Evolutionary conservation across 2,888 invertebrate genomes (phyloP), one percentile per base, ranked within the genome.

Genomic region (Drosophila pegasa): DNA sequence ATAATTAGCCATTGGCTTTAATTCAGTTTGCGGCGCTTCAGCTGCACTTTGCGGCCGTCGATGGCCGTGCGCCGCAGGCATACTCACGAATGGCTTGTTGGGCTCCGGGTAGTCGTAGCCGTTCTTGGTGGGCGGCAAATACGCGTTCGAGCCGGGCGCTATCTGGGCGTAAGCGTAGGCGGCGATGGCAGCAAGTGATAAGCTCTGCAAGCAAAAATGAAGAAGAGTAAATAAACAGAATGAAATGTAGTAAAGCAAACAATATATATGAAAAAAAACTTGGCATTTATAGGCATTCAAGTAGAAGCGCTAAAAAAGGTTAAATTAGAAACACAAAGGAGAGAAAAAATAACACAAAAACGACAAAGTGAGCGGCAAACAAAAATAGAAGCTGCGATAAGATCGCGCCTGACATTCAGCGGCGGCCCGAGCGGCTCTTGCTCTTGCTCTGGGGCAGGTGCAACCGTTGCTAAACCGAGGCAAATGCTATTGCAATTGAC

Each of bases 101-200:
- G 97, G 96, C 43, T 93, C 94, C n/a, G 94, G 94, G 91, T 97
- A 97, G 78, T 94, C 94, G 92, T 97, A 97, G 16, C 96, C 96
- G 79, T 95, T 95, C 88, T 94, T 94, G 65, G 33, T 95, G 63
- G 91, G 91, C 20, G 97, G 97, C 56, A 97, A 94, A 92, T 97
- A 97, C 60, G 95, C 95, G 90, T 96, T 95, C 68, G 95, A 94
- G 14, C 95, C 95, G 2, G 95, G 94, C 45, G 91, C 90, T 57
- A 92, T 78, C 67, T 92, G 92, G 71, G 91, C 91, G 63, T 77
- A 89, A 41, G 76, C 89, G 66, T 86, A 90, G 73, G 91, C 86
- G 62, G 68, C 71, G 57, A 91, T 78, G 67, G 89, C 85, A 74
- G 89, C 86, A 22, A 92, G 60, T 75, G 90, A 79, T 82, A 91